Evolutionary conservation across 2,113 vertebrate genomes (phyloP).

Genomic region (Prunella himalayana): DNA sequence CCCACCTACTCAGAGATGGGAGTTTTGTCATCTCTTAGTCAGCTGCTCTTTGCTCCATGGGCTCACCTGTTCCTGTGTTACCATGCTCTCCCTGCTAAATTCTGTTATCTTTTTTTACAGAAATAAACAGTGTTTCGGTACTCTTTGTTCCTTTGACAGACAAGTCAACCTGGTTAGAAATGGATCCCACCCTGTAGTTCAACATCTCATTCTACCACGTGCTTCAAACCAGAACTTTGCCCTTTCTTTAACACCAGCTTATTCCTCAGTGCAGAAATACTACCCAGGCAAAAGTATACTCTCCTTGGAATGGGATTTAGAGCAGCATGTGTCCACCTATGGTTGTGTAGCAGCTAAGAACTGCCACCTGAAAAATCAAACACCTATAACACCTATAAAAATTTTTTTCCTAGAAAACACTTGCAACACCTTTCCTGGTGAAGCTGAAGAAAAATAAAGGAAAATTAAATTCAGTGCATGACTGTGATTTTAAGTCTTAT

Average conservation of each 20-base stretch:
- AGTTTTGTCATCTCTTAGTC: not conserved
- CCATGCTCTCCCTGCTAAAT: not conserved
- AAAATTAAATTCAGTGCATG: not conserved
- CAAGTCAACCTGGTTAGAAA: not conserved
- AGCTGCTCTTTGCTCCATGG: not conserved
- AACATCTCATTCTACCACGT: accelerated
- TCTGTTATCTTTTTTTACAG: not conserved
- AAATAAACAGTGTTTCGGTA: not conserved
- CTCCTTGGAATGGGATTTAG: not conserved
- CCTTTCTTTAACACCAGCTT: not conserved
- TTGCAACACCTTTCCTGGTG: not conserved
- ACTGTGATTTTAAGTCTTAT: not conserved
- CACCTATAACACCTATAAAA: not conserved
- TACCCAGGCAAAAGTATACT: not conserved
- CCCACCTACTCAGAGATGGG: not conserved
- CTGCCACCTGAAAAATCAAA: not conserved
- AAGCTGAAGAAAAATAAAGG: not conserved
- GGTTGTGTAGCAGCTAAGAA: not conserved
- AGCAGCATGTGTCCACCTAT: accelerated
- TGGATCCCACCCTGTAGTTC: not conserved
- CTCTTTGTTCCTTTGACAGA: not conserved
- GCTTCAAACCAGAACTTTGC: not conserved
- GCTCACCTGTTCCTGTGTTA: not conserved
- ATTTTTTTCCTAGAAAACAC: not conserved
- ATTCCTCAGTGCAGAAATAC: not conserved